Percentiles rank a stretch among this genome's conserved stretches.
Conservation (phyloP, 2,888 invertebrate genomes). For the Meloe dianella region DNA sequence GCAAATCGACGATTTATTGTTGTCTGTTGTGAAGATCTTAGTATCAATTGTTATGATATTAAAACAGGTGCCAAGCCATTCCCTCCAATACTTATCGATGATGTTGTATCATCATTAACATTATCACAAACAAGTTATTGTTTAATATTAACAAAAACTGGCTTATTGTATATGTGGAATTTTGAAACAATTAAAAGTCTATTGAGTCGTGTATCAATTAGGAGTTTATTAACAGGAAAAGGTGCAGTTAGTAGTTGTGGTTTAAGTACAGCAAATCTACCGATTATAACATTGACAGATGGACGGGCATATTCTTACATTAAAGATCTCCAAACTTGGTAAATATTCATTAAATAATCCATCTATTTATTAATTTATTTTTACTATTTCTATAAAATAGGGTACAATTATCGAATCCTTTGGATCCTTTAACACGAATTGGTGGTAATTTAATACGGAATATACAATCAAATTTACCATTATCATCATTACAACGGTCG, state of each 20-base stretch:
- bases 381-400: slow-evolving; percentile 41
- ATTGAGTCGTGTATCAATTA: slow-evolving; percentile 66
- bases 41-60: slow-evolving; percentile 69
- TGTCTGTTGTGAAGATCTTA: slow-evolving; percentile 72
- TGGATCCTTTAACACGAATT: slow-evolving; percentile 62
- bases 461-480: slow-evolving; percentile 50
- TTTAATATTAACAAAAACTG: slow-evolving; percentile 65
- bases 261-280: slow-evolving; percentile 70
- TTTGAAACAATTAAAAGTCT: slow-evolving; percentile 62
- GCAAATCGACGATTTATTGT: slow-evolving; percentile 67
- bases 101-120: slow-evolving; percentile 66
- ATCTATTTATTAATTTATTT: slow-evolving; percentile 15
- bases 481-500: slow-evolving; percentile 55
- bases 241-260: slow-evolving; percentile 67
- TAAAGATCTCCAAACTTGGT: slow-evolving; percentile 77
- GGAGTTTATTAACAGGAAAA: slow-evolving; percentile 65
- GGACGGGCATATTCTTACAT: slow-evolving; percentile 87
- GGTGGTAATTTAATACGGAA: slow-evolving; percentile 59
- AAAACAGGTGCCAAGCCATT: slow-evolving; percentile 60
- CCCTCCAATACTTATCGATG: slow-evolving; percentile 65
- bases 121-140: slow-evolving; percentile 61
- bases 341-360: slow-evolving; percentile 49
- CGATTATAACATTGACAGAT: slow-evolving; percentile 82
- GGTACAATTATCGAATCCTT: slow-evolving; percentile 63
- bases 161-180: slow-evolving; percentile 67